Evolutionary conservation across 2,113 vertebrate species (phyloP).

Genomic region (Canis aureus): DNA sequence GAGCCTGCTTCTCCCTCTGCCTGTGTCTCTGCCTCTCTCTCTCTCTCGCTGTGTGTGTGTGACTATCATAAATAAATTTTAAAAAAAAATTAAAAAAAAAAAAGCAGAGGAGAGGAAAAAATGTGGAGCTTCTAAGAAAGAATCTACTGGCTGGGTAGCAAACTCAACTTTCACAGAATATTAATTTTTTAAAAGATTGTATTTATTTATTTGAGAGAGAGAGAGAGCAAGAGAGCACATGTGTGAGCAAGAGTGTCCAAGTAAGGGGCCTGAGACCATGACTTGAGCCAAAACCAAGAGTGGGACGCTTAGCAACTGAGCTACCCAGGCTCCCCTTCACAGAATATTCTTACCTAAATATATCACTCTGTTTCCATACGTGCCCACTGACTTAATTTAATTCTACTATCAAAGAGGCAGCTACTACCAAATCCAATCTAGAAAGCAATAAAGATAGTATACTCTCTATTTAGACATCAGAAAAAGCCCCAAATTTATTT

Average conservation of each 20-base stretch:
- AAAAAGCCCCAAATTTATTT: neutral
- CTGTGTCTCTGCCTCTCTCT: too few species aligned
- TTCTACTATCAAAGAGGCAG: neutral
- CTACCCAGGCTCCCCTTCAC: neutral
- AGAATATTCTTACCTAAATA: neutral
- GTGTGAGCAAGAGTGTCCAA: neutral
- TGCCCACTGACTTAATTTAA: neutral
- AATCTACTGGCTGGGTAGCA: neutral
- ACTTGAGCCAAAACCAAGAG: neutral
- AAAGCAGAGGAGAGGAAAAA: neutral
- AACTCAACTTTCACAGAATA: neutral
- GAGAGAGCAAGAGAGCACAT: neutral
- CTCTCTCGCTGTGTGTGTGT: too few species aligned
- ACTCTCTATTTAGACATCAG: neutral
- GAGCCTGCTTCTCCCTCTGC: too few species aligned
- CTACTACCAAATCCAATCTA: neutral
- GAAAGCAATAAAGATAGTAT: neutral
- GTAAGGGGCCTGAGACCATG: neutral
- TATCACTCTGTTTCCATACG: neutral
- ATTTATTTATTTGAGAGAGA: neutral
- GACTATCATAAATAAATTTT: too few species aligned
- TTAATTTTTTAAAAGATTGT: neutral
- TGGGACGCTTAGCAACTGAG: neutral
- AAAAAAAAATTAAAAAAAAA: neutral
- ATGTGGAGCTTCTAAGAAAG: neutral